Conservation (phyloP, 2,888 invertebrate genomes). For the Iphiclides podalirius region DNA sequence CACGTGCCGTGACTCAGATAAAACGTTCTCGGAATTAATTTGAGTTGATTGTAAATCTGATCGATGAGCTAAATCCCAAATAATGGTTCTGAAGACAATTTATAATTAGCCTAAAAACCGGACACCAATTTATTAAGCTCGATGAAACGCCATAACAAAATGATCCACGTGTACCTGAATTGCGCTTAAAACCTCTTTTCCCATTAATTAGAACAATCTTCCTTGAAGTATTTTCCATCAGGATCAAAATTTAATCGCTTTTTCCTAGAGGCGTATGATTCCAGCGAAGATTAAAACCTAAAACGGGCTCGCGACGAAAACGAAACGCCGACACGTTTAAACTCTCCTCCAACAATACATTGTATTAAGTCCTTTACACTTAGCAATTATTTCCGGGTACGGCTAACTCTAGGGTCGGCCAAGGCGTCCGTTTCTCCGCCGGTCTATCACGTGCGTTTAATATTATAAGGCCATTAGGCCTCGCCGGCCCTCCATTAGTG, state of each 20-base stretch:
- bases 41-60: constrained; percentile 14
- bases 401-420: constrained; percentile 33
- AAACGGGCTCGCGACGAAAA: too few species aligned
- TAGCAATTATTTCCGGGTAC: constrained; percentile 58
- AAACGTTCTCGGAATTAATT: constrained; percentile 11
- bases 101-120: constrained; percentile 17
- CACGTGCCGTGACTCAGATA: constrained; percentile 11
- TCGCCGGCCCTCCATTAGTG: constrained; percentile 72
- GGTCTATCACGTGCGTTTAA: constrained; percentile 70
- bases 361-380: constrained; percentile 42
- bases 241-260: not conserved
- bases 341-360: constrained; percentile 28
- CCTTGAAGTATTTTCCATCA: too few species aligned
- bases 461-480: constrained; percentile 76
- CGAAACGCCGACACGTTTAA: not conserved
- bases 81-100: constrained; percentile 8
- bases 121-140: constrained; percentile 7
- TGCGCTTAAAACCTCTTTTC: not conserved
- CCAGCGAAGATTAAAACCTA: too few species aligned
- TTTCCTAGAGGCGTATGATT: too few species aligned
- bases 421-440: constrained; percentile 44
- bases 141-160: constrained; percentile 5
- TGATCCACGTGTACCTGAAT: constrained; percentile 4
- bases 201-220: not conserved
- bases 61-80: constrained; percentile 6